Evolutionary conservation across 2,888 invertebrate species (phyloP), one percentile per base, ranked within the genome.

Genomic region (Drosophila antonietae): DNA sequence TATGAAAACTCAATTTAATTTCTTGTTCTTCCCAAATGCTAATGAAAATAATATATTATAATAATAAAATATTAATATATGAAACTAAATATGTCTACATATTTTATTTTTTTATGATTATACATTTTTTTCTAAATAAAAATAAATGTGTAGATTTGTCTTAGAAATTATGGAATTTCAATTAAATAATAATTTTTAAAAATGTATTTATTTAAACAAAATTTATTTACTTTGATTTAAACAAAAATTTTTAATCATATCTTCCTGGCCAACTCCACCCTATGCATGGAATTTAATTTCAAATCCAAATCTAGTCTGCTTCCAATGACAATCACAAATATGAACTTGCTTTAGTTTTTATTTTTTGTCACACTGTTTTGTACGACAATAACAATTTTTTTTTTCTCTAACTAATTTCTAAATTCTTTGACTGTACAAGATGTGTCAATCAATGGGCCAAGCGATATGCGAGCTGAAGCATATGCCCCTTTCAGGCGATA

Each of bases 401-500:
- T 51, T 51, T 43, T 9, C 33, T 14, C 41, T 14, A 39, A 37
- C 33, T 18, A 33, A 47, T 41, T 71, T 71, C 43, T 2, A 63
- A 71, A 71, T 71, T 70, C 14, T 37, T 52, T 41, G 44, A 20
- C 35, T 56, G 31, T 46, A 31, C 56, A 66, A 9, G 43, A 78
- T 78, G 78, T 68, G 71, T 66, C 66, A 70, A 20, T n/a, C 85
- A 28, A 57, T 58, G 56, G 74, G 72, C 12, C 79, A 79, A 59
- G 68, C 75, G 15, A 46, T 80, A 20, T 89, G 84, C 56, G 71
- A 89, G 46, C 68, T 85, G 7, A 68, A 72, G 55, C 53, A 67
- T 39, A 75, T 80, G 82, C 41, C 70, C 1, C 63, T 87, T 6
- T 91, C 91, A 1, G 90, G 90, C 52, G 88, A 91, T 14, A 63